Evolutionary conservation across 2,797 vertebrate species (phyloP).

Genomic region (Moxostoma hubbsi): DNA sequence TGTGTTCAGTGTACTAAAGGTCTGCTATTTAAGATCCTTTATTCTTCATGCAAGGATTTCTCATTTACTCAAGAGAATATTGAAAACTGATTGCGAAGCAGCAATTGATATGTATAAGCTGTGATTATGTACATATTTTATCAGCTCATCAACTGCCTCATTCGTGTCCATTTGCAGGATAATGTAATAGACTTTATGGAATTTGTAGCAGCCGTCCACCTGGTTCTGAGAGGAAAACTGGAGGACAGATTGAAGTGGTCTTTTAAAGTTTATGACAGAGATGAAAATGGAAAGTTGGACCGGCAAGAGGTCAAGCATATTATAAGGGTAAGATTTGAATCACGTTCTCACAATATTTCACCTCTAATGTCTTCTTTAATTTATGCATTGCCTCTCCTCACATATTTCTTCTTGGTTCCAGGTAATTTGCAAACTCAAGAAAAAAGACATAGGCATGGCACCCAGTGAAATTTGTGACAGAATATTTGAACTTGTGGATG

Average conservation of each 20-base stretch:
- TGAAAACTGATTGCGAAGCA: conserved; percentile 8
- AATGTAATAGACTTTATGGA: conserved; percentile 66
- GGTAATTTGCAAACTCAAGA: conserved; percentile 76
- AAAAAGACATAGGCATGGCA: conserved; percentile 61
- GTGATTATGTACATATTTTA: conserved; percentile 27
- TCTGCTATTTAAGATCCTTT: too few species aligned
- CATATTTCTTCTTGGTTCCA: conserved; percentile 49
- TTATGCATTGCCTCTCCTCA: background rate
- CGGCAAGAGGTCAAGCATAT: conserved; percentile 62
- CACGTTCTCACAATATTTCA: too few species aligned
- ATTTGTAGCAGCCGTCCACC: conserved; percentile 66
- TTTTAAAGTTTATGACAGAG: conserved; percentile 68
- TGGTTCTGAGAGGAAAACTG: conserved; percentile 63
- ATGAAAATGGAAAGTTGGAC: conserved; percentile 65
- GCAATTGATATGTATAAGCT: conserved; percentile 25
- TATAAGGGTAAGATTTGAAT: conserved; percentile 56
- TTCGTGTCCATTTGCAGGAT: conserved; percentile 57
- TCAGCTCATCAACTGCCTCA: conserved; percentile 4
- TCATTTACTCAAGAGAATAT: background rate
- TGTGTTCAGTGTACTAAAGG: too few species aligned
- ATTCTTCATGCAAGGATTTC: background rate
- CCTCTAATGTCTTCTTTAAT: too few species aligned
- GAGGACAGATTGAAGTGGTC: conserved; percentile 68
- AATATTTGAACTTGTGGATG: conserved; percentile 76
- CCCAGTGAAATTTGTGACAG: conserved; percentile 72